Evolutionary conservation across 1,140 invertebrate genomes (phyloP), one percentile per base, ranked within the genome.

Genomic region (Zaprionus vittiger): DNA sequence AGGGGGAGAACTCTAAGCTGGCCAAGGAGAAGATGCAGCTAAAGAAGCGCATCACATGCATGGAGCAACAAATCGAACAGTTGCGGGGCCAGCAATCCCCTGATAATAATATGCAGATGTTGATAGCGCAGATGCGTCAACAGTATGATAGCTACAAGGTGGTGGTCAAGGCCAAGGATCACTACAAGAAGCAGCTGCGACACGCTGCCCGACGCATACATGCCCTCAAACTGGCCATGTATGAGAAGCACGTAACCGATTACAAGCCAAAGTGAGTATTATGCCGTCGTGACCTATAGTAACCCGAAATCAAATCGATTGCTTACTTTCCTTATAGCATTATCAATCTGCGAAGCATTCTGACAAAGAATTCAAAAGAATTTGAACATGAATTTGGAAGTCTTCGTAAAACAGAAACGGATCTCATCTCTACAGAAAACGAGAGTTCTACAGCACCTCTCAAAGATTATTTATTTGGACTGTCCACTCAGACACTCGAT

Each of bases 181-280:
- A 65, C 4, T 92, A 91, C 64, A 92, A 89, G 37, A 73, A 73
- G n/a, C 73, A 85, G 52, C 90, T 77, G 79, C 72, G 77, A 0
- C 76, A 75, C 17, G 70, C 66, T 44, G 70, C 73, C 3, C 74
- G 69, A 1, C 76, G 66, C 4, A 60, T 92, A 5, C 83, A 87
- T 22, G 57, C 38, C 9, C 67, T 91, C 0, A 81, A 87, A n/a
- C 4, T 87, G 54, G 68, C 68, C 11, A 71, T 87, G 49, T 73
- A 64, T 28, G 80, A 85, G 37, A 79, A 60, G 47, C 69, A 20
- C 17, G 20, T 76, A 70, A 6, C 14, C 1, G 54, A 77, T 11
- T 62, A 28, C 6, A 54, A 67, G 15, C 12, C 15, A 17, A 64
- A 28, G 84, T 83, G 28, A 60, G 76, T 72, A 28, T 6, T 14